A percentile compares a stretch with the other conserved stretches of the same genome.
Conservation (phyloP, 2,888 invertebrate species). For the Trichopoda pennipes region DNA sequence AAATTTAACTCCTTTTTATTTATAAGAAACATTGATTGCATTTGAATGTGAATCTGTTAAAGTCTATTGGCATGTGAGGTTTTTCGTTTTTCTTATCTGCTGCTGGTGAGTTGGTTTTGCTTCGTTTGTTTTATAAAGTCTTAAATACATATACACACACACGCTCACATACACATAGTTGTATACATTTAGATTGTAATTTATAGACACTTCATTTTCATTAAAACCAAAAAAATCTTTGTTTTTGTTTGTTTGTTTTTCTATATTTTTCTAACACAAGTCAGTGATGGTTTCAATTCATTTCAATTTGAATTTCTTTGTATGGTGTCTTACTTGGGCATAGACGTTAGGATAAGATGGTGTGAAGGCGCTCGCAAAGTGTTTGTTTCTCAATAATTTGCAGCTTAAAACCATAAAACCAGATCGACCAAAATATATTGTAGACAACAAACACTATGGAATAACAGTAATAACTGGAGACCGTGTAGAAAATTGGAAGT, state of each 20-base stretch:
- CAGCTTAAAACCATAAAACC: conserved; percentile 63
- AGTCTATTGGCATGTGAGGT: conserved; percentile 56
- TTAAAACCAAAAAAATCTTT: conserved; percentile 27
- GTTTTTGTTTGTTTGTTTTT: background rate
- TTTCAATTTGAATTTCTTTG: conserved; percentile 34
- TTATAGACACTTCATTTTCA: conserved; percentile 64
- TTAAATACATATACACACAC: conserved; percentile 6
- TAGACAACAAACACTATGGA: conserved; percentile 1
- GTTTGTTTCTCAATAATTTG: conserved; percentile 55
- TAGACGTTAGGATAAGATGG: background rate
- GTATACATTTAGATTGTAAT: conserved; percentile 28
- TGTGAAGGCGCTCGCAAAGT: conserved; percentile 13
- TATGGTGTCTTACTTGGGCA: background rate
- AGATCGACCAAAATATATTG: conserved; percentile 43
- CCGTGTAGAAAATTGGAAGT: background rate
- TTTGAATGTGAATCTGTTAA: conserved; percentile 51
- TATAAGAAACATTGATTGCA: conserved; percentile 33
- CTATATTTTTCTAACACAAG: conserved; percentile 38
- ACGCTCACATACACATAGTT: conserved; percentile 17
- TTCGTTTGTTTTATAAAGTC: conserved; percentile 23
- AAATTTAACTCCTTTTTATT: background rate
- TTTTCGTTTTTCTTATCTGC: conserved; percentile 42
- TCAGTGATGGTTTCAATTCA: conserved; percentile 35
- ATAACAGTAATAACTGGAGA: background rate
- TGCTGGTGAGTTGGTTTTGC: conserved; percentile 21